Percentiles rank a stretch among this genome's conserved stretches.
Evolutionary conservation across 64 coral and sea anemone species (phyloP).

Genomic region (Acropora yongei): DNA sequence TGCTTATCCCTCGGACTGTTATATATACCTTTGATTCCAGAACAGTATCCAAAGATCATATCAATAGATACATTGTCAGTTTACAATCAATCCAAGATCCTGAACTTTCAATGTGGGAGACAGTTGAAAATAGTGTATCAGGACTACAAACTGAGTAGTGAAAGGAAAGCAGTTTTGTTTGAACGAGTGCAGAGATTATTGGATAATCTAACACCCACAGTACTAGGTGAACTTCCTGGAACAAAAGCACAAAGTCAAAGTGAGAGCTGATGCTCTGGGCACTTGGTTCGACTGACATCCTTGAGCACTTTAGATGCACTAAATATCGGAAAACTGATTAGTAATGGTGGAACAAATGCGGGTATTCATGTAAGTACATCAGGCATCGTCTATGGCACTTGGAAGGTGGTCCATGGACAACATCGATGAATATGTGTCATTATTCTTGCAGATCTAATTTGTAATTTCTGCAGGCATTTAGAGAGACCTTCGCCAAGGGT

Average conservation of each 20-base stretch:
- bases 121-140: slow-evolving; percentile 26
- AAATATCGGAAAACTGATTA: slow-evolving; percentile 35
- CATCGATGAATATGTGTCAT: slow-evolving; percentile 8
- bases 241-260: slow-evolving; percentile 36
- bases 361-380: slow-evolving; percentile 11
- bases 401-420: neutral
- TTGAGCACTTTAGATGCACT: neutral
- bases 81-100: neutral
- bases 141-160: slow-evolving; percentile 23
- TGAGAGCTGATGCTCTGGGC: neutral
- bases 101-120: slow-evolving; percentile 33
- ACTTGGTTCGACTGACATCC: no score
- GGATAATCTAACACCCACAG: no score
- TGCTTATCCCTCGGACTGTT: no score
- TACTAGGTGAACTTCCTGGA: neutral
- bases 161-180: no score
- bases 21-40: slow-evolving; percentile 25
- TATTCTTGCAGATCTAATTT: no score
- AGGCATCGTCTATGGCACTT: neutral
- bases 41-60: neutral
- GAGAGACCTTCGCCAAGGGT: no score
- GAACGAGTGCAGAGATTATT: no score
- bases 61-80: slow-evolving; percentile 25
- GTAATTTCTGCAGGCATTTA: no score
- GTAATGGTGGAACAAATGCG: slow-evolving; percentile 9